Evolutionary conservation across 2,797 vertebrate species (phyloP), one percentile per base, ranked within the genome.

Genomic region (Rhinoraja longicauda): DNA sequence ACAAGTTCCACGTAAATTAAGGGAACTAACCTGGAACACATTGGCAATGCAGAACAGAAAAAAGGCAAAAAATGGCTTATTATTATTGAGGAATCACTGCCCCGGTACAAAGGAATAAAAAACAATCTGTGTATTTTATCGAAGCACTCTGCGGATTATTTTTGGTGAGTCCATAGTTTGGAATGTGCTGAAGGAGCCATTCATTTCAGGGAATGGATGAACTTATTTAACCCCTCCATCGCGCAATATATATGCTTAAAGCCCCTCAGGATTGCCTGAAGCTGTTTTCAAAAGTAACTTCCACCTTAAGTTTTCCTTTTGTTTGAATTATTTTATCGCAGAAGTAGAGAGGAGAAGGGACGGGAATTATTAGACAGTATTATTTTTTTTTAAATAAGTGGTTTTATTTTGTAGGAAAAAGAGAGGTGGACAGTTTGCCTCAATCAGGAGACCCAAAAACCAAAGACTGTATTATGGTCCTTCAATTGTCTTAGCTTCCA

Each of bases 131-230:
- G 70, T 29, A 73, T 75, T 73, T 92, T 72, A 92, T 70, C 45
- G 15, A 92, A 72, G 39, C 15, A 26, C 90, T 75, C n/a, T 19
- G 53, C 26, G 72, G 26, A 92, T 92, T 29, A 0, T 64, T 29
- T 92, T 73, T 92, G 36, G 24, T 39, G 39, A 92, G 36, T 92
- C 21, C 19, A 45, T 7, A 26, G 39, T 92, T 92, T n/a, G 90
- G 67, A 92, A 92, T 92, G 39, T 92, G 90, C 90, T 75, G 70
- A 92, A 75, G 26, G 70, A 92, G 90, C 39, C 70, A 92, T 53
- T 92, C 39, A 92, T 45, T 92, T 53, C 70, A 73, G 36, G 45
- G 70, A 75, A 73, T 36, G 72, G 26, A 57, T 72, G 15, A 88
- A 88, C 70, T 92, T 6, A n/a, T 53, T 75, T 92, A 75, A 92